phyloP scores from a whole-genome alignment of 2,797 vertebrate genomes.

The Tauraco hartlaubi region DNA sequence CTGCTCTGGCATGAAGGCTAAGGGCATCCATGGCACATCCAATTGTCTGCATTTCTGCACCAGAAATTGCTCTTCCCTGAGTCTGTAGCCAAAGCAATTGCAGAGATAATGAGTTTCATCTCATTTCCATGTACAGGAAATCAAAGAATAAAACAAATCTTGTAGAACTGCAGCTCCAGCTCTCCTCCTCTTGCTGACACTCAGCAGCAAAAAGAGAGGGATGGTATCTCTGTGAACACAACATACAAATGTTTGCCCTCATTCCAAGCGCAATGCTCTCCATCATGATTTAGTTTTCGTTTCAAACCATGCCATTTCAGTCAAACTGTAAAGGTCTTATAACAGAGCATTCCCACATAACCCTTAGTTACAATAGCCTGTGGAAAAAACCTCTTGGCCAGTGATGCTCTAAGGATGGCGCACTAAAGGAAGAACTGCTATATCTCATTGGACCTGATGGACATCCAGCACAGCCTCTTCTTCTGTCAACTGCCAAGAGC shows the following conservation, averaged over 20 bases:
- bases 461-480: neutral
- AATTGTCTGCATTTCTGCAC: neutral
- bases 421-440: neutral
- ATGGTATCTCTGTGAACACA: neutral
- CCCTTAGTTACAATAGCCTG: neutral
- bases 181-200: neutral
- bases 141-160: neutral
- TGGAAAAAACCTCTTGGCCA: neutral
- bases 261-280: neutral
- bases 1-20: neutral
- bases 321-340: neutral
- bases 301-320: neutral
- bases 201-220: neutral
- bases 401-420: neutral
- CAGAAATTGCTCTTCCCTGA: neutral
- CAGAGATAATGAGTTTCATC: constrained; percentile 27
- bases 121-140: neutral
- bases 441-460: accelerated
- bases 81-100: neutral
- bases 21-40: neutral
- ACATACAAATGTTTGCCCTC: neutral
- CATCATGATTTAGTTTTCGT: neutral
- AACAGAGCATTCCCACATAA: neutral
- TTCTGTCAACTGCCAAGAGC: neutral
- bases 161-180: constrained; percentile 30